Base-by-base conservation (phyloP, 1,140 invertebrate species). In the Scaptomyza hsui region DNA sequence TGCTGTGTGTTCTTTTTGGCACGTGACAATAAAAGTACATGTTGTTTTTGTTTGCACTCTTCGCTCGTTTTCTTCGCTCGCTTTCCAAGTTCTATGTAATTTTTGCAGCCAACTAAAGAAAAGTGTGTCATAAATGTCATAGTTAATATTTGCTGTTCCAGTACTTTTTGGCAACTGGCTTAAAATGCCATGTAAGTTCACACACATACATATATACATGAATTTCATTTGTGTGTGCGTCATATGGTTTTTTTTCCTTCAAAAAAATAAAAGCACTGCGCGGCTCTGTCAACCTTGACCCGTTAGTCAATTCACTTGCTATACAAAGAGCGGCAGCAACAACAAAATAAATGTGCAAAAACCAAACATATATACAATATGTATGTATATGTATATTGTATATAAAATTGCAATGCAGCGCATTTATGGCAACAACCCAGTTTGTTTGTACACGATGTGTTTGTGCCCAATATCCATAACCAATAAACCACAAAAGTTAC, bases 61-160 rank as follows among this genome's bases (percentile, higher is more conserved):
- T 64, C 49, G 47, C 26, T 53, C 7, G 12, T 15, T 2, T 48
- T 42, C 15, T 35, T 49, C 32, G 15, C 29, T 72, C 67, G 35
- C 69, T 67, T 26, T 4, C 4, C 52, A 72, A 72, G 47, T 60
- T 68, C 29, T 55, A 60, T 72, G 56, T 72, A 53, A 68, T 72
- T 67, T 26, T 68, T 68, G 41, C 24, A 72, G 62, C 69, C 39
- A 60, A 71, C 45, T 69, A 47, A 73, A 72, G 81, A 74, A 86
- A 85, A 85, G 82, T 85, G 81, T 85, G 81, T 78, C 81, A 85
- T 85, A 85, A 85, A 85, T 81, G 81, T 88, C 81, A 85, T 88
- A 88, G 81, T 85, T 88, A 85, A 85, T 85, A 85, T 85, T 85
- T 85, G 81, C 82, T 85, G 78, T 67, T 81, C 6, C 53, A 70